Conservation (phyloP, 2,113 vertebrate genomes). For the Orientallactaga bullata region DNA sequence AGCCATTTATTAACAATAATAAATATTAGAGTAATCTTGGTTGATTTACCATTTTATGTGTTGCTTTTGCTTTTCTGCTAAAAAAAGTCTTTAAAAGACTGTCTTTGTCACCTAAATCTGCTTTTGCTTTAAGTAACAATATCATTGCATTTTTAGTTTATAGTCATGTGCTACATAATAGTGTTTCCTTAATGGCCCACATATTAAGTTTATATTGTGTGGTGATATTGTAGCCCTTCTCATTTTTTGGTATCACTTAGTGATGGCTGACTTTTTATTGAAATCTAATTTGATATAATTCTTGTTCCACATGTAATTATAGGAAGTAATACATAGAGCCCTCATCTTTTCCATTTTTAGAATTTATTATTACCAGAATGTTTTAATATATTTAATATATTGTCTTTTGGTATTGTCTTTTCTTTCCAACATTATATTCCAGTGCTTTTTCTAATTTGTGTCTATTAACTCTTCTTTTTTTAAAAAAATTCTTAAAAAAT, state of each 20-base stretch:
- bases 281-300: constrained; percentile 33
- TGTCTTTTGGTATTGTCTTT: constrained; percentile 14
- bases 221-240: background rate
- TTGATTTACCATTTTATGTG: constrained; percentile 15
- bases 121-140: constrained; percentile 28
- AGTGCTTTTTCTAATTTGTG: background rate
- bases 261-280: background rate
- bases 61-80: background rate
- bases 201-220: background rate
- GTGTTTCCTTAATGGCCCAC: background rate
- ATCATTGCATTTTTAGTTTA: background rate
- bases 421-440: background rate
- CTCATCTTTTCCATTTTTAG: background rate
- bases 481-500: background rate
- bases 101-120: background rate
- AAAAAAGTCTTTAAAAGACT: background rate
- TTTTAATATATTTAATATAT: background rate
- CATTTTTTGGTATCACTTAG: background rate
- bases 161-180: background rate
- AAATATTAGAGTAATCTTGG: background rate
- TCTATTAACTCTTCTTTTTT: background rate
- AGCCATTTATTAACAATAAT: background rate
- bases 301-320: background rate
- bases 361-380: constrained; percentile 28
- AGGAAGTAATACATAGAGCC: background rate